Conservation (phyloP, 2,797 vertebrate genomes). For the Enteromius afrohamiltoni region DNA sequence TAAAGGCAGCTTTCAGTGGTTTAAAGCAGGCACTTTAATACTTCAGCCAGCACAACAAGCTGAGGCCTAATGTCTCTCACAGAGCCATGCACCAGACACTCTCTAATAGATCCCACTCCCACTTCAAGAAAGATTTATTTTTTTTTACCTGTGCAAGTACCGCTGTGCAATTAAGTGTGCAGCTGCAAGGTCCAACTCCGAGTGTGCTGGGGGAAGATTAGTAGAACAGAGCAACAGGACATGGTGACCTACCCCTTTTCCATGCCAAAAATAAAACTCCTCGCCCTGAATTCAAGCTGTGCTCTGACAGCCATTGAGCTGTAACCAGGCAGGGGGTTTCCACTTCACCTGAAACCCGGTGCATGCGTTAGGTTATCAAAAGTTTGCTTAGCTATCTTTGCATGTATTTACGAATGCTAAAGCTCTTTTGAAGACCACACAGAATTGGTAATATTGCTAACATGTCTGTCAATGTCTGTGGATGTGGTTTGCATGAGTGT, state of each 20-base stretch:
- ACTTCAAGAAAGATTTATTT: conserved; percentile 52
- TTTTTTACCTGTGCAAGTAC: conserved; percentile 75
- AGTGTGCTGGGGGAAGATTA: conserved; percentile 57
- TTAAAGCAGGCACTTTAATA: neutral
- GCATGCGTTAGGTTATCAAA: conserved; percentile 2
- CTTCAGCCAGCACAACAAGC: conserved; percentile 20
- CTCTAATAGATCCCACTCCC: neutral
- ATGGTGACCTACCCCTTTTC: conserved; percentile 61
- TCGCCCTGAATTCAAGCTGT: conserved; percentile 69
- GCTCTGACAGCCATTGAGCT: conserved; percentile 54
- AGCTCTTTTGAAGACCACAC: neutral
- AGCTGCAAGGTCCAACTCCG: conserved; percentile 73
- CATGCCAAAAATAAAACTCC: conserved; percentile 85
- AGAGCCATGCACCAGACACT: conserved; percentile 5
- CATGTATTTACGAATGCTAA: conserved; percentile 54
- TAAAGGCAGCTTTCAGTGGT: neutral
- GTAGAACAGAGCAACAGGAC: conserved; percentile 34
- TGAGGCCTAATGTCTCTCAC: conserved; percentile 18
- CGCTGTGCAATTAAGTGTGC: conserved; percentile 66
- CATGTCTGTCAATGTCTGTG: neutral
- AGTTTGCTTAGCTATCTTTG: conserved; percentile 64
- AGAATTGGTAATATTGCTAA: neutral
- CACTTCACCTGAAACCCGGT: conserved; percentile 71
- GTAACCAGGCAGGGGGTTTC: conserved; percentile 67
- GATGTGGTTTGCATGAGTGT: neutral